Evolutionary conservation across 2,888 invertebrate species (phyloP).

Genomic region (Drosophila neonasuta): DNA sequence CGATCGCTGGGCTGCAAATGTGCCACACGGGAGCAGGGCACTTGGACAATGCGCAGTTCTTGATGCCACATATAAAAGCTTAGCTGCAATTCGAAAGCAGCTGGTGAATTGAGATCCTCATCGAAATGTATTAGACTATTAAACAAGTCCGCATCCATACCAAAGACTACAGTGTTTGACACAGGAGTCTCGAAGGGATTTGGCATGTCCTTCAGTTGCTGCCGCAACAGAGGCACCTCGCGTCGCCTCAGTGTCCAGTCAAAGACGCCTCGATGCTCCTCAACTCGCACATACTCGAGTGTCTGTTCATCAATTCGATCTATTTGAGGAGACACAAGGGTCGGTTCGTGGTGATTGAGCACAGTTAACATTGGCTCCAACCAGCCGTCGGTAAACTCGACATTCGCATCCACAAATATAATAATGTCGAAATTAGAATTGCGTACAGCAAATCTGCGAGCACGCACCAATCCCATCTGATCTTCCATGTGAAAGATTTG

Average conservation of each 20-base stretch:
- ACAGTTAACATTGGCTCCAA: conserved; percentile 93
- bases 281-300: conserved; percentile 93
- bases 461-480: conserved; percentile 79
- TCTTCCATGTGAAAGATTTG: conserved; percentile 84
- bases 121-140: conserved; percentile 97
- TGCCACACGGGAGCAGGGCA: conserved; percentile 95
- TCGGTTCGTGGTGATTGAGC: conserved; percentile 89
- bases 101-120: conserved; percentile 95
- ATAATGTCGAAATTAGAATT: conserved; percentile 88
- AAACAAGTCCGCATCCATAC: conserved; percentile 93
- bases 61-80: conserved; percentile 97
- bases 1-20: conserved; percentile 94
- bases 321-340: conserved; percentile 95
- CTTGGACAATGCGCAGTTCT: conserved; percentile 88
- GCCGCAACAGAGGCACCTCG: conserved; percentile 84
- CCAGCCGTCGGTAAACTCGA: conserved; percentile 94
- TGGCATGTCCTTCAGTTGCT: conserved; percentile 44
- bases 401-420: conserved; percentile 93
- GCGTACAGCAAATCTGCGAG: conserved; percentile 46
- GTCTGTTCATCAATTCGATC: conserved; percentile 91
- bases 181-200: conserved; percentile 88
- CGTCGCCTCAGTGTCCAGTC: conserved; percentile 60
- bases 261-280: conserved; percentile 84
- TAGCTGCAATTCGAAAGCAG: conserved; percentile 97
- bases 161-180: conserved; percentile 97